Conservation (phyloP, 2,797 vertebrate species). For the Catamblyrhynchus diadema region DNA sequence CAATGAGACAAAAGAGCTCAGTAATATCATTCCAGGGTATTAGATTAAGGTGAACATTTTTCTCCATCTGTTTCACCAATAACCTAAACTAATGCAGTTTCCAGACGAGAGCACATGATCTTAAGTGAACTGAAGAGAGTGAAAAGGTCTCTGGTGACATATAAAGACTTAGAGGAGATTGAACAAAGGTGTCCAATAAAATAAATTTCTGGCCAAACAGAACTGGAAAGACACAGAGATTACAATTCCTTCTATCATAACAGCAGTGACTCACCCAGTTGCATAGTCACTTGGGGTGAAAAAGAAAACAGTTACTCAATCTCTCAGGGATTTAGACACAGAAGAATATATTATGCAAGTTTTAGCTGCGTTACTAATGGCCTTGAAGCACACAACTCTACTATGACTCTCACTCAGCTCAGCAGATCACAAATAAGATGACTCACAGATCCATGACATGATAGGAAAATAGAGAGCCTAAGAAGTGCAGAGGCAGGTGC, state of each 20-base stretch:
- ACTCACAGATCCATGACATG: slow-evolving; percentile 53
- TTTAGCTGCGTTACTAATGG: slow-evolving; percentile 53
- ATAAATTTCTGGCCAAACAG: slow-evolving; percentile 27
- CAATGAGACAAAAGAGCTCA: not conserved
- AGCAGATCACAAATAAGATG: slow-evolving; percentile 61
- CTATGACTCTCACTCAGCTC: slow-evolving; percentile 57
- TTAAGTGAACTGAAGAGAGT: not conserved
- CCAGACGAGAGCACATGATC: slow-evolving; percentile 1
- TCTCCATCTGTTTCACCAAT: slow-evolving; percentile 44
- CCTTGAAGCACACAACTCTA: slow-evolving; percentile 45
- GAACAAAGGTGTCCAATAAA: slow-evolving; percentile 41
- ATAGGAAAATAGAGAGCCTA: slow-evolving; percentile 11
- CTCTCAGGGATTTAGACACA: slow-evolving; percentile 55
- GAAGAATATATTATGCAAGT: slow-evolving; percentile 63
- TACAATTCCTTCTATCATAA: slow-evolving; percentile 22
- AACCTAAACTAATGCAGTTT: not conserved
- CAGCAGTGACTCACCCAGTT: slow-evolving; percentile 45
- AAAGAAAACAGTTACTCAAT: slow-evolving; percentile 65
- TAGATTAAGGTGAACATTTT: not conserved
- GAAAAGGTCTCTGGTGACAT: slow-evolving; percentile 35
- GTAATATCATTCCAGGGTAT: not conserved
- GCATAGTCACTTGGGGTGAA: slow-evolving; percentile 43
- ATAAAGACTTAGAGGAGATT: not conserved
- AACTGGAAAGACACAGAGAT: slow-evolving; percentile 18
- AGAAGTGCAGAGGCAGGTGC: slow-evolving; percentile 62